Conservation (phyloP, 2,888 invertebrate genomes). For the Acleris literana region DNA sequence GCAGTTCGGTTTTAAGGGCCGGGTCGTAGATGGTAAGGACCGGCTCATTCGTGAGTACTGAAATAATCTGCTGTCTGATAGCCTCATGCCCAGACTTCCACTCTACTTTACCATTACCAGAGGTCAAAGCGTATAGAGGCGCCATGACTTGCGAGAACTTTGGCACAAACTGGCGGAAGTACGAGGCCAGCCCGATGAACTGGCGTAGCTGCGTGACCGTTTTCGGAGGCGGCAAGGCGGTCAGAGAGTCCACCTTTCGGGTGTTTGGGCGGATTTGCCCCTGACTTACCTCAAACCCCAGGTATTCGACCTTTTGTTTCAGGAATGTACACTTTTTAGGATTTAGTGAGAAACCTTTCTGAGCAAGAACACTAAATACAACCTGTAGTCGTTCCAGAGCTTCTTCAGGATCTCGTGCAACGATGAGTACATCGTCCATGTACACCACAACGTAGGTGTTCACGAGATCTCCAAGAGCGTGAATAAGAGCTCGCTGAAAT, state of each 20-base stretch:
- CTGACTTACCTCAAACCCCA: conserved; percentile 34
- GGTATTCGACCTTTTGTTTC: not conserved
- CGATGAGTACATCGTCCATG: conserved; percentile 21
- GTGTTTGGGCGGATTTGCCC: conserved; percentile 16
- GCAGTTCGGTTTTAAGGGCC: not conserved
- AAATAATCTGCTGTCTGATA: conserved; percentile 5
- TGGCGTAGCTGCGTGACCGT: too few species aligned
- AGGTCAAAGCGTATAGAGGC: not conserved
- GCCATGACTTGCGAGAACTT: not conserved
- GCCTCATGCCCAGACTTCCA: conserved; percentile 9
- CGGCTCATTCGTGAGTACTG: not conserved
- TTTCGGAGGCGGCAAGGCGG: conserved; percentile 2
- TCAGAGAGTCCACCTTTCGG: conserved; percentile 7
- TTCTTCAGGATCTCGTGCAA: not conserved
- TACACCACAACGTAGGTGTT: conserved; percentile 16
- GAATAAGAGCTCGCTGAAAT: conserved; percentile 38
- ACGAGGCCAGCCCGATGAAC: conserved; percentile 36
- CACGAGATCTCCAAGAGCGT: conserved; percentile 30
- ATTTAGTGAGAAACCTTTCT: conserved; percentile 2
- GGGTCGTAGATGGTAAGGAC: conserved; percentile 13
- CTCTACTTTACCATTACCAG: conserved; percentile 9
- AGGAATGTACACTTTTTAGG: conserved; percentile 8
- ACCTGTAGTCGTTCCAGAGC: conserved; percentile 15
- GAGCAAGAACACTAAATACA: conserved; percentile 3
- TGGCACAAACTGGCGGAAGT: conserved; percentile 38